Evolutionary conservation across 2,797 vertebrate species (phyloP).

Genomic region (Oreochromis mossambicus): DNA sequence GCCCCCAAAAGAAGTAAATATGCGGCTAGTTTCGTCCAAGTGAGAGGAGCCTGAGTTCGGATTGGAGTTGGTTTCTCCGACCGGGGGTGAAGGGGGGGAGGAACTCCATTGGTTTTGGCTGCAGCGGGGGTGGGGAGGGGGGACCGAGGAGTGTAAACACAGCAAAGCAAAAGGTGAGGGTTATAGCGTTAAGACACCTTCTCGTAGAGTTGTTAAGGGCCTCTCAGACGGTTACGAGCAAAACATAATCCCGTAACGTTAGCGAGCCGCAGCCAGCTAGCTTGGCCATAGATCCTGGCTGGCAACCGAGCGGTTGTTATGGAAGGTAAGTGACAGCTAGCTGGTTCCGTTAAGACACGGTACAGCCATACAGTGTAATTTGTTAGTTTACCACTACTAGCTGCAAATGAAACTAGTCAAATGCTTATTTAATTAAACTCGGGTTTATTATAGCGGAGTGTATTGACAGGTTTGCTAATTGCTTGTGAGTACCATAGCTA

Average conservation of each 20-base stretch:
- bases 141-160: conserved; percentile 67
- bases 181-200: neutral
- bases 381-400: neutral
- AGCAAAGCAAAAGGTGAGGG: conserved; percentile 65
- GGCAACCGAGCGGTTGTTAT: conserved; percentile 27
- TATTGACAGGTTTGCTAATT: neutral
- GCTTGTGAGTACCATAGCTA: neutral
- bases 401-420: neutral
- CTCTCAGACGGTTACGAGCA: conserved; percentile 8
- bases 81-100: neutral
- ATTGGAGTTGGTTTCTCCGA: conserved; percentile 53
- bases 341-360: neutral
- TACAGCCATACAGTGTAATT: neutral
- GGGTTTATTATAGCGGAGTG: neutral
- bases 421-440: neutral
- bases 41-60: conserved; percentile 55
- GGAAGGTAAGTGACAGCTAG: conserved; percentile 2
- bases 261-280: conserved; percentile 46
- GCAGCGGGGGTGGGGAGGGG: neutral
- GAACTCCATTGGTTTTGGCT: conserved; percentile 55
- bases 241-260: conserved; percentile 48
- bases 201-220: conserved; percentile 10
- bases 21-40: conserved; percentile 58
- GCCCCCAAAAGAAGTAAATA: conserved; percentile 58
- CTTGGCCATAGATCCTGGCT: conserved; percentile 31